Conservation (phyloP, 2,113 vertebrate species). For the Oryzias melastigma region DNA sequence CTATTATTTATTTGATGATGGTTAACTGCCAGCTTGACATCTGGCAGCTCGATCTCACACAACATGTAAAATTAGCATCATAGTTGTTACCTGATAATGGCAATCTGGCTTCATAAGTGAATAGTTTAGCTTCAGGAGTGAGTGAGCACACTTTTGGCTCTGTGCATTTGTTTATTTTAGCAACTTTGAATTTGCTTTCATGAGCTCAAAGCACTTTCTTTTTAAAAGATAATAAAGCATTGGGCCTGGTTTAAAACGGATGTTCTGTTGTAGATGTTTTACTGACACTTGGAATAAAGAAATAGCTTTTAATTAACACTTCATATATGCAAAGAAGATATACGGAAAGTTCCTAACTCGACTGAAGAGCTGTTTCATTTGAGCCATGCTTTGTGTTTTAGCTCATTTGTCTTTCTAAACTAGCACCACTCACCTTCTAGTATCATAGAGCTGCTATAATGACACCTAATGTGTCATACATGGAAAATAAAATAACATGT, state of each 20-base stretch:
- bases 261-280: too few relatives aligned
- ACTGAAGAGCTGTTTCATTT: constrained; percentile 6
- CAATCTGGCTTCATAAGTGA: constrained; percentile 48
- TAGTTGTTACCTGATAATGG: constrained; percentile 42
- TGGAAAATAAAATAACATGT: constrained; percentile 65
- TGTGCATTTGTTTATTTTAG: constrained; percentile 40
- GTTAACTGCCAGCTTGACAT: constrained; percentile 51
- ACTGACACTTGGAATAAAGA: too few relatives aligned
- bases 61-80: constrained; percentile 61
- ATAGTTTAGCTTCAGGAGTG: constrained; percentile 26
- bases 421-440: constrained; percentile 47
- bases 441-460: constrained; percentile 60
- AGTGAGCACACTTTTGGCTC: constrained; percentile 34
- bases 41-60: constrained; percentile 59
- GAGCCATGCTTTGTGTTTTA: constrained; percentile 8
- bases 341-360: not conserved
- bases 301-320: too few relatives aligned
- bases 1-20: constrained; percentile 58
- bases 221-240: too few relatives aligned
- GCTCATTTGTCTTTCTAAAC: constrained; percentile 26
- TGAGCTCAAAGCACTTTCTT: not conserved
- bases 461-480: constrained; percentile 55
- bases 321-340: too few relatives aligned
- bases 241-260: too few relatives aligned
- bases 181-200: constrained; percentile 19